A percentile compares a stretch with the other conserved stretches of the same genome.
phyloP scores from a whole-genome alignment of 2,888 invertebrate species.

The Cordilura impudica region DNA sequence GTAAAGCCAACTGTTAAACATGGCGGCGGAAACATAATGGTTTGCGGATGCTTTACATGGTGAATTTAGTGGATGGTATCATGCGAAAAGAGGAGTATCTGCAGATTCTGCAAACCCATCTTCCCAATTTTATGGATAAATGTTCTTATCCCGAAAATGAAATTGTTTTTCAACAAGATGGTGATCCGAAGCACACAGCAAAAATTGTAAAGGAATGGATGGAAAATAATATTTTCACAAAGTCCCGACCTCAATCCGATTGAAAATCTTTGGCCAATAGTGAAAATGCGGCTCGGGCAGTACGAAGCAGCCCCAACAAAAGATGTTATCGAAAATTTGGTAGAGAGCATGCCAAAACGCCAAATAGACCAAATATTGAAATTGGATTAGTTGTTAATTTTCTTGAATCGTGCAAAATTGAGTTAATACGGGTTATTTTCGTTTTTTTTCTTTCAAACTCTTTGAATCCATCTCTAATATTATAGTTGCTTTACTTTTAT shows the following conservation, averaged over 20 bases:
- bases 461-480: too few relatives aligned
- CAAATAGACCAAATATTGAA: conserved; percentile 8
- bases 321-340: conserved; percentile 31
- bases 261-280: conserved; percentile 1
- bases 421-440: too few relatives aligned
- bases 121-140: conserved; percentile 28
- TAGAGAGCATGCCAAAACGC: conserved; percentile 28
- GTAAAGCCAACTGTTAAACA: conserved; percentile 13
- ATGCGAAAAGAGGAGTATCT: conserved; percentile 9
- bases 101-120: conserved; percentile 14
- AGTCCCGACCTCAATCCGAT: conserved; percentile 5
- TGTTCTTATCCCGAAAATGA: conserved; percentile 3
- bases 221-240: background rate
- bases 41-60: conserved; percentile 31
- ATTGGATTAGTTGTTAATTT: too few relatives aligned
- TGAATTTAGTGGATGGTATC: conserved; percentile 22
- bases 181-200: conserved; percentile 24
- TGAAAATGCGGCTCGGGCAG: background rate
- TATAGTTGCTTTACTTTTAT: too few relatives aligned
- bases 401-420: too few relatives aligned
- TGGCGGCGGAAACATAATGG: conserved; percentile 1
- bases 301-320: conserved; percentile 10
- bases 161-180: conserved; percentile 28
- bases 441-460: too few relatives aligned
- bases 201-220: conserved; percentile 20